A percentile compares a stretch with the other conserved stretches of the same genome.
phyloP scores from a whole-genome alignment of 1,140 invertebrate species.

The Drosophila tsacasi region DNA sequence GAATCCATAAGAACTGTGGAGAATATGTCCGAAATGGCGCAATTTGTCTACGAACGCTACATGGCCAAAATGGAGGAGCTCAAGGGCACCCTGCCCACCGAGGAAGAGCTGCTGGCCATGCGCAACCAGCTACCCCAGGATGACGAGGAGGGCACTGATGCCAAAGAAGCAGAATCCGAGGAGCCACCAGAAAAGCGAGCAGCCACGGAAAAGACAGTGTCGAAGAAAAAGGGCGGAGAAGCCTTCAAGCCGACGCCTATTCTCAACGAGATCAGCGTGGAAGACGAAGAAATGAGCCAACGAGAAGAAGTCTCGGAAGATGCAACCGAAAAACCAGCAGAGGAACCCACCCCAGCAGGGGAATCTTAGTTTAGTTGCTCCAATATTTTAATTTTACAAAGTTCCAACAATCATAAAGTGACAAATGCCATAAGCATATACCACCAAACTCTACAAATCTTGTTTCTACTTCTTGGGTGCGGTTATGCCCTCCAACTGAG shows the following conservation, averaged over 20 bases:
- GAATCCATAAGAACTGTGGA: constrained; percentile 86
- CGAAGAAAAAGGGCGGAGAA: constrained; percentile 57
- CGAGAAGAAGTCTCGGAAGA: constrained; percentile 8
- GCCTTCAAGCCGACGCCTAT: constrained; percentile 86
- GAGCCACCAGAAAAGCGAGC: constrained; percentile 67
- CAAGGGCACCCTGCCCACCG: constrained; percentile 86
- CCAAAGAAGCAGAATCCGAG: constrained; percentile 16
- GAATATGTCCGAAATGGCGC: constrained; percentile 97
- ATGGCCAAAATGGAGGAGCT: constrained; percentile 90
- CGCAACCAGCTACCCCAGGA: constrained; percentile 54
- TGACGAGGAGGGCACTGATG: constrained; percentile 28
- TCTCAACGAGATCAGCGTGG: constrained; percentile 78
- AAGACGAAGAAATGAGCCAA: constrained; percentile 53
- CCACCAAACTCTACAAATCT: constrained; percentile 17
- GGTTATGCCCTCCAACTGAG: constrained; percentile 96
- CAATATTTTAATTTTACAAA: constrained; percentile 53
- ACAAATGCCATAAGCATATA: constrained; percentile 47
- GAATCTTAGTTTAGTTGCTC: constrained; percentile 39
- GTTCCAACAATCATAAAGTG: constrained; percentile 52
- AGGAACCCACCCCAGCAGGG: background rate
- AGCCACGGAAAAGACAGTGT: constrained; percentile 38
- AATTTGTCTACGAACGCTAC: constrained; percentile 96
- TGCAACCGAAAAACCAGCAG: constrained; percentile 6
- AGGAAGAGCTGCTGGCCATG: constrained; percentile 55
- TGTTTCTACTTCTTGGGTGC: constrained; percentile 93